Evolutionary conservation across 2,888 invertebrate species (phyloP).

Genomic region (Liopterus haemorrhoidalis): DNA sequence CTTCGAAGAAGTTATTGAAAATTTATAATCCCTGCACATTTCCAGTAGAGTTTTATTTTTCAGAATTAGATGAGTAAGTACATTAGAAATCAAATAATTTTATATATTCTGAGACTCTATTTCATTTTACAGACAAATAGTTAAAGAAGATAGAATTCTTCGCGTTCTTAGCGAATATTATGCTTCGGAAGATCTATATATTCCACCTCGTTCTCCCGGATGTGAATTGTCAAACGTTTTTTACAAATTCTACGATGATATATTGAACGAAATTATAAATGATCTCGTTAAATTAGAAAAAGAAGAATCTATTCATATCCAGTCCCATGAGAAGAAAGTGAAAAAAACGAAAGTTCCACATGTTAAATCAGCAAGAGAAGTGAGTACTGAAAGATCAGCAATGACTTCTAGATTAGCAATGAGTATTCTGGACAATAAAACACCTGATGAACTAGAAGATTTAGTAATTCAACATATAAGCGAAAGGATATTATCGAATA

Average conservation of each 20-base stretch:
- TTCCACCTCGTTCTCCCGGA: conserved; percentile 42
- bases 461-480: too few species aligned
- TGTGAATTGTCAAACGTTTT: conserved; percentile 38
- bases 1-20: conserved; percentile 53
- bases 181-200: conserved; percentile 40
- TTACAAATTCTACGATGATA: conserved; percentile 38
- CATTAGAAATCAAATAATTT: conserved; percentile 8
- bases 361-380: too few species aligned
- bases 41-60: conserved; percentile 63
- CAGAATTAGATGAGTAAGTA: conserved; percentile 60
- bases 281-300: conserved; percentile 19
- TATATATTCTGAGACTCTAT: not conserved
- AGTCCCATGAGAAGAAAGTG: too few species aligned
- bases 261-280: conserved; percentile 30
- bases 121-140: conserved; percentile 35
- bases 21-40: conserved; percentile 59
- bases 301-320: conserved; percentile 8
- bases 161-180: conserved; percentile 42
- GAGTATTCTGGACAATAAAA: too few species aligned
- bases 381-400: too few species aligned
- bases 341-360: too few species aligned
- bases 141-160: conserved; percentile 40
- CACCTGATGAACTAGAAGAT: conserved; percentile 31
- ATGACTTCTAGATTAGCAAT: too few species aligned
- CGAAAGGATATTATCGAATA: too few species aligned